Base-by-base conservation (phyloP, 2,888 invertebrate genomes). In the Ichneumoninae sp. region DNA sequence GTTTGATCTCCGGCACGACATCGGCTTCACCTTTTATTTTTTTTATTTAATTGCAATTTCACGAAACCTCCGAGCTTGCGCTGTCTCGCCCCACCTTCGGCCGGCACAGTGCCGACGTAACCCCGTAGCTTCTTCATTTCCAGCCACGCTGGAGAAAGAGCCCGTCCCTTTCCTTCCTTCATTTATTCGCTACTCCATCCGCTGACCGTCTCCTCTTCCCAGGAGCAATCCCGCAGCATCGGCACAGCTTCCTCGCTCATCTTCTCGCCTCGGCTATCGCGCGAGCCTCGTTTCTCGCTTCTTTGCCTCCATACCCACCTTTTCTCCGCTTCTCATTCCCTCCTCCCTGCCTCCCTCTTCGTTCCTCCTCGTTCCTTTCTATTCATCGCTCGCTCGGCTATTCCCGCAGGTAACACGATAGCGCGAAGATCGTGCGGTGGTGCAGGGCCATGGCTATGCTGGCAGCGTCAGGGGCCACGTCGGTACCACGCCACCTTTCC, bases 401-500 rank as follows among this genome's bases (percentile, higher is more conserved):
- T 78, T 84, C 77, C 81, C 62, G 81, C 82, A 82, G 74, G 82
- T 82, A 79, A 83, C 83, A 68, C 85, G 85, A 81, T 85, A 77
- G 78, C 82, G 80, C 78, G 68, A 79, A 81, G 83, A 86, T 86
- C 76, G 79, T 82, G 79, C 82, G 77, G 81, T 76, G 74, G 86
- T 80, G 84, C 76, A 76, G 33, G 54, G 54, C 54, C 10, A 54
- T 8, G 54, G 22, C 54, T 52, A 52, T 19, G 70, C 71, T 60
- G 75, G 81, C 87, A 75, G 82, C 83, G 78, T 81, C 80, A 76
- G 76, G 74, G 52, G 52, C 79, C 47, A 72, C 69, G 69, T 52
- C 30, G 57, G 71, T 65, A 68, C 84, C 82, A 66, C 65, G 75
- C 80, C 80, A 77, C 69, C 84, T 80, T 84, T 66, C 69, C 80